phyloP scores from a whole-genome alignment of 2,797 vertebrate species.

The Sebastes vulpes region DNA sequence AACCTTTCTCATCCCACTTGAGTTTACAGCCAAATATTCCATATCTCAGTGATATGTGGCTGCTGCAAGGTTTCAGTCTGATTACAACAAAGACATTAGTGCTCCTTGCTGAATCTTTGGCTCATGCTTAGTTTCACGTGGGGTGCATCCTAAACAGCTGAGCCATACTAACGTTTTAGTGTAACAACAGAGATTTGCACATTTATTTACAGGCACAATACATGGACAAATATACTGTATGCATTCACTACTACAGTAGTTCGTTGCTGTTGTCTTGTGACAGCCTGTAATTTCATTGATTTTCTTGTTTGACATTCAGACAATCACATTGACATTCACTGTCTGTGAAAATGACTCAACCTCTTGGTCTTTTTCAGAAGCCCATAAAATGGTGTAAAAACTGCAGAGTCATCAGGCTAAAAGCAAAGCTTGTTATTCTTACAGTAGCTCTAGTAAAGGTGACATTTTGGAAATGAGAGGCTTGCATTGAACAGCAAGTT shows the following conservation, averaged over 20 bases:
- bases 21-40: background rate
- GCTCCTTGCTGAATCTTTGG: constrained; percentile 3
- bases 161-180: background rate
- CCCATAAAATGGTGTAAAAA: background rate
- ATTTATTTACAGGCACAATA: background rate
- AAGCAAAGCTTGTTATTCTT: constrained; percentile 12
- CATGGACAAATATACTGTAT: background rate
- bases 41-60: background rate
- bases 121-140: background rate
- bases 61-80: constrained; percentile 3
- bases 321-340: background rate
- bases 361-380: background rate
- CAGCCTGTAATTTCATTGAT: background rate
- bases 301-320: background rate
- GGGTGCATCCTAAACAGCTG: background rate
- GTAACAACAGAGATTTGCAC: background rate
- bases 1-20: background rate
- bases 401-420: constrained; percentile 10
- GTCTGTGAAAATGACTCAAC: background rate
- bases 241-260: background rate
- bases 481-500: background rate
- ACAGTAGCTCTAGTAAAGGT: background rate
- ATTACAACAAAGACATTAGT: background rate
- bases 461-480: constrained; percentile 6
- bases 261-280: background rate